A percentile compares a stretch with the other conserved stretches of the same genome.
These are phyloP conservation scores for Anguilla japonica DNA, from an alignment of 2,113 vertebrate genomes.

Conservation along the genomic window DNA sequence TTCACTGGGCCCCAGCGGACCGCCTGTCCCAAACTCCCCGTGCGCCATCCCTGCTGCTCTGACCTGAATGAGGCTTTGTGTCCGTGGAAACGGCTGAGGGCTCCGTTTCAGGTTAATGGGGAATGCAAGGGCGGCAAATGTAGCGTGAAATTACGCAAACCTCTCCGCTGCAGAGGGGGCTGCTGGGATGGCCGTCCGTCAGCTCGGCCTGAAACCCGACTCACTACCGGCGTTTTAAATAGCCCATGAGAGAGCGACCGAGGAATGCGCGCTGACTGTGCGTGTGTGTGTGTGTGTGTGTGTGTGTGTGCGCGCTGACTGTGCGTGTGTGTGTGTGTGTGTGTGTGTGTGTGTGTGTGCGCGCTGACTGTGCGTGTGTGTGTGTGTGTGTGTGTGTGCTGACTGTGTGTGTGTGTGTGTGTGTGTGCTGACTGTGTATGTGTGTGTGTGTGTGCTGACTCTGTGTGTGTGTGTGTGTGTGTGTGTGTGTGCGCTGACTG, in stretches of 20 bases:
- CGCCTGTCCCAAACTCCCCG: slow-evolving; percentile 44
- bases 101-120: slow-evolving; percentile 44
- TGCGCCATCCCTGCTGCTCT: slow-evolving; percentile 30
- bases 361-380: too few species aligned
- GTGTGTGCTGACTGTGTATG: too few species aligned
- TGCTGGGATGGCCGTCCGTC: slow-evolving; percentile 51
- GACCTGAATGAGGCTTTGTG: slow-evolving; percentile 39
- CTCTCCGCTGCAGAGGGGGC: slow-evolving; percentile 40
- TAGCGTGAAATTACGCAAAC: slow-evolving; percentile 46
- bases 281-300: slow-evolving; percentile 16
- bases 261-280: slow-evolving; percentile 37
- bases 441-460: neutral
- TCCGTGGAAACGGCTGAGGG: slow-evolving; percentile 28
- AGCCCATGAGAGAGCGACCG: slow-evolving; percentile 45
- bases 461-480: neutral
- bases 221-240: slow-evolving; percentile 37
- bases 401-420: neutral
- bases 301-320: slow-evolving; percentile 2
- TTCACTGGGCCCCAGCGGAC: slow-evolving; percentile 4
- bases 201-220: slow-evolving; percentile 34
- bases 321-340: neutral
- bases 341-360: too few species aligned
- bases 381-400: slow-evolving; percentile 3
- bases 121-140: slow-evolving; percentile 56
- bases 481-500: too few species aligned